phyloP scores from a whole-genome alignment of 2,113 vertebrate species.

The Cacatua alba region DNA sequence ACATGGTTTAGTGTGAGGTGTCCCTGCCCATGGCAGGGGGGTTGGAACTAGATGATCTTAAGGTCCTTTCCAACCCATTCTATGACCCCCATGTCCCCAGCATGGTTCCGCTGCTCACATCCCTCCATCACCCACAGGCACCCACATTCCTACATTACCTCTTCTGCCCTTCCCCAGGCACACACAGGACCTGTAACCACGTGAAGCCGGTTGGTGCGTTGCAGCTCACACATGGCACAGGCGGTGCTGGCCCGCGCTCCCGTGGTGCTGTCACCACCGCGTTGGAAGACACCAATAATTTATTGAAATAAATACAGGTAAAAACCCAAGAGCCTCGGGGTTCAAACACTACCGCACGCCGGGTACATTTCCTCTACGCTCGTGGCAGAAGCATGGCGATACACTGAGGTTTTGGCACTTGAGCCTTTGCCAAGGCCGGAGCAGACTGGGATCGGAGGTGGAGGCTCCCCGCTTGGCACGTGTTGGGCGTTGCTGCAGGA shows the following conservation, averaged over 20 bases:
- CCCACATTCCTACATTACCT: background rate
- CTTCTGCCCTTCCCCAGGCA: background rate
- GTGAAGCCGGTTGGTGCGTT: background rate
- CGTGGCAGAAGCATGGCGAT: background rate
- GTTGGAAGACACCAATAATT: slow-evolving; percentile 68
- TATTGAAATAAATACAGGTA: slow-evolving; percentile 72
- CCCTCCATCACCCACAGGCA: background rate
- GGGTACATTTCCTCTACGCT: background rate
- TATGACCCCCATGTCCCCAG: no score
- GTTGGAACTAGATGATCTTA: background rate
- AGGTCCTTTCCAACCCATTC: background rate
- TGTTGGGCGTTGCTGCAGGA: background rate
- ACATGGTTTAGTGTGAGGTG: slow-evolving; percentile 13
- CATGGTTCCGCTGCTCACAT: background rate
- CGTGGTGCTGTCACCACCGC: background rate
- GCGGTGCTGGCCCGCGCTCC: background rate
- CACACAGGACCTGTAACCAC: background rate
- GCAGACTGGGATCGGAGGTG: background rate
- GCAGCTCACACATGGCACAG: background rate
- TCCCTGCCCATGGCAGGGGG: background rate
- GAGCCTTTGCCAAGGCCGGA: background rate
- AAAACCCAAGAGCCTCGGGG: background rate
- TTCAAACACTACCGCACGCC: no score
- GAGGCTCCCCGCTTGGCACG: background rate
- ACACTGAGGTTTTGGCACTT: background rate